Base-by-base conservation (phyloP, 2,888 invertebrate species). In the Myopa tessellatipennis region DNA sequence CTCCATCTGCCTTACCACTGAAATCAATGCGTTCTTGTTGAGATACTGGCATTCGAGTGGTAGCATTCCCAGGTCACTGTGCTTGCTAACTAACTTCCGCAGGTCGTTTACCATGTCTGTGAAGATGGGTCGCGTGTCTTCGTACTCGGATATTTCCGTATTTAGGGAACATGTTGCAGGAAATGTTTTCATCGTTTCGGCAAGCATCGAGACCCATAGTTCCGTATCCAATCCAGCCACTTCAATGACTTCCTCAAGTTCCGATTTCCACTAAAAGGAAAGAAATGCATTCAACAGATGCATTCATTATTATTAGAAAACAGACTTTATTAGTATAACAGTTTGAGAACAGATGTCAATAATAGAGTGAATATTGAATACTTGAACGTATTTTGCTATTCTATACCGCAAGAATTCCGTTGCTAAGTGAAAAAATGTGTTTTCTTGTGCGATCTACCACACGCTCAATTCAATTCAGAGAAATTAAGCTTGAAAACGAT, bases 191-290 rank as follows among this genome's bases (percentile, higher is more conserved):
- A 98, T 94, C 81, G 97, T 95, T 90, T 98, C 98, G 4, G 96
- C 98, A 82, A 98, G 90, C 96, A 98, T 98, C 6, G 97, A 96
- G 55, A 98, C 98, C 98, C 98, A 98, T 84, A 98, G 92, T 88
- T 99, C 98, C 12, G 96, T 95, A 90, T 98, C 98, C 84, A 95
- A 91, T 4, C 95, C 94, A 8, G 98, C 98, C 82, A 98, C 95
- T 89, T 97, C 96, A 83, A 98, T 92, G 81, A 99, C 98, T 88
- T 98, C 97, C 87, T 98, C 97, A 85, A 99, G 89, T 89, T 98
- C 98, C 82, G 92, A 91, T 89, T 94, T 93, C 98, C 98, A 98
- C 98, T 98, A 36, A 63, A 67, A 55, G 34, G 26, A 26, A 3
- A 36, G 45, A 74, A 50, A 26, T 18, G 73, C n/a, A 70, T n/a